A percentile compares a stretch with the other conserved stretches of the same genome.
Evolutionary conservation across 2,888 invertebrate genomes (phyloP).

Genomic region (Cantharis lateralis): DNA sequence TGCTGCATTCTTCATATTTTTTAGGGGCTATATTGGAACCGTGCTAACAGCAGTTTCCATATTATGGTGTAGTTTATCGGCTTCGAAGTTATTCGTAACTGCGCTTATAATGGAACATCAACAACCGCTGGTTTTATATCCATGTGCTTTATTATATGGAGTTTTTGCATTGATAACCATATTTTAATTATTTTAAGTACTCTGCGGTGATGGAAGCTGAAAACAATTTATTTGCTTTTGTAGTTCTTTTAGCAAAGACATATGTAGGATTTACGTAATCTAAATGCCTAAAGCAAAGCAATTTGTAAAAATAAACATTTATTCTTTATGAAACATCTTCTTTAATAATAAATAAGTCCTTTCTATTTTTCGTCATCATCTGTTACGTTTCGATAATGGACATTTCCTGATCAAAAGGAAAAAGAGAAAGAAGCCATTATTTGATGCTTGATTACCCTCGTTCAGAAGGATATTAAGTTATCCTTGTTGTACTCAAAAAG

Average conservation of each 20-base stretch:
- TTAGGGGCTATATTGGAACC: conserved; percentile 63
- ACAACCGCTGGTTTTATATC: conserved; percentile 73
- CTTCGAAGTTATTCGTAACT: conserved; percentile 78
- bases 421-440: conserved; percentile 39
- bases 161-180: conserved; percentile 79
- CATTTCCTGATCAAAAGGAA: conserved; percentile 40
- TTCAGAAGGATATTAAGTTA: conserved; percentile 43
- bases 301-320: conserved; percentile 19
- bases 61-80: conserved; percentile 75
- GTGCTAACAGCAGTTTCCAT: conserved; percentile 63
- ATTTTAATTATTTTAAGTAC: conserved; percentile 58
- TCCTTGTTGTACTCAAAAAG: conserved; percentile 36
- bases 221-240: neutral
- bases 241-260: neutral
- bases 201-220: neutral
- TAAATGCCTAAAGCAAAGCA: neutral
- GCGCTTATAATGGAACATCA: conserved; percentile 76
- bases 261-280: neutral
- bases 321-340: conserved; percentile 20
- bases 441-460: conserved; percentile 43
- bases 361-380: conserved; percentile 35
- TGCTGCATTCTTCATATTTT: conserved; percentile 37
- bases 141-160: conserved; percentile 77
- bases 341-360: conserved; percentile 29
- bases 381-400: conserved; percentile 41